Percentiles rank a stretch among this genome's conserved stretches.
These are phyloP conservation scores for Agrotis clavis DNA, from an alignment of 2,888 invertebrate genomes.

Conservation along the genomic window DNA sequence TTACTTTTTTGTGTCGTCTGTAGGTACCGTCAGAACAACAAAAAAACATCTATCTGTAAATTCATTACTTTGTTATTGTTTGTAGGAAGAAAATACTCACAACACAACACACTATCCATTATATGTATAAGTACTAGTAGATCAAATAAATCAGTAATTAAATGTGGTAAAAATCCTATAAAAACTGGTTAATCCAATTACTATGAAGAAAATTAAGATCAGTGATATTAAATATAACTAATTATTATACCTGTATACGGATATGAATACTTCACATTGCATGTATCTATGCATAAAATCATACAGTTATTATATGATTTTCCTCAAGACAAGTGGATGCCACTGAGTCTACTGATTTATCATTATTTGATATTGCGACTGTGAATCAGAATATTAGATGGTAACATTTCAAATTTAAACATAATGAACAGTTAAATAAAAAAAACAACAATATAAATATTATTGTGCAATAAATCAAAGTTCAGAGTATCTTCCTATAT, in stretches of 20 bases:
- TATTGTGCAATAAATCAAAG: slow-evolving; percentile 27
- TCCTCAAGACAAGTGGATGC: slow-evolving; percentile 25
- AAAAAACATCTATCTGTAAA: neutral
- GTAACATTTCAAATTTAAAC: neutral
- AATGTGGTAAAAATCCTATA: slow-evolving; percentile 32
- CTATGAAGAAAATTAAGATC: slow-evolving; percentile 14
- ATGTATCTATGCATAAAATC: slow-evolving; percentile 10
- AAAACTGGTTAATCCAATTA: slow-evolving; percentile 13
- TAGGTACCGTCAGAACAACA: too few relatives aligned
- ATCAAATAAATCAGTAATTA: slow-evolving; percentile 2
- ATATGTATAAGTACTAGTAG: too few relatives aligned
- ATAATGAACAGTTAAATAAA: slow-evolving; percentile 1
- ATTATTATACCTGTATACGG: slow-evolving; percentile 2
- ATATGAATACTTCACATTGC: neutral
- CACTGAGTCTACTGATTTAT: neutral
- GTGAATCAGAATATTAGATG: neutral
- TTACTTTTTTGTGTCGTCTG: neutral
- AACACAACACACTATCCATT: neutral
- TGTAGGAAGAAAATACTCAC: neutral
- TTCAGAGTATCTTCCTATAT: neutral
- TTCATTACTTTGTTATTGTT: neutral
- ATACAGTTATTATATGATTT: slow-evolving; percentile 27
- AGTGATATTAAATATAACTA: slow-evolving; percentile 16
- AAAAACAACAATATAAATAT: neutral
- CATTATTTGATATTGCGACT: neutral